Evolutionary conservation across 2,113 vertebrate genomes (phyloP), one percentile per base, ranked within the genome.

Genomic region (Lagenorhynchus albirostris): DNA sequence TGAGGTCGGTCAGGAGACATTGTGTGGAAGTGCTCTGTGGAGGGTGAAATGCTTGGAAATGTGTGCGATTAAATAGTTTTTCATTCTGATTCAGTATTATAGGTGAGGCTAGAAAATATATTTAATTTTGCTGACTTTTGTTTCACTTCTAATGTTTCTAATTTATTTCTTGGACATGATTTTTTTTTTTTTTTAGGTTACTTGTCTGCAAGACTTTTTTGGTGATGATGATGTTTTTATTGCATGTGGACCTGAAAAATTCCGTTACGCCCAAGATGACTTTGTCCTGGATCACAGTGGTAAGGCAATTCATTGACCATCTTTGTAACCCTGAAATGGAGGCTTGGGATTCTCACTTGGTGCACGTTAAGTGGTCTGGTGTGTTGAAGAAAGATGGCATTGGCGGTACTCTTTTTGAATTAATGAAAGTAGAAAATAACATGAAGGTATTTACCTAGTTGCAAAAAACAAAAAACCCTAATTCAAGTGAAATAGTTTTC

Each of bases 161-260:
- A 95, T 95, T 97, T 97, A 63, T 95, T 77, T 90, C 23, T 70
- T 44, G 96, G 2, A 81, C 47, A 63, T 98, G 68, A 89, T 47
- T 70, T 81, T 91, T 68, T 31, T 60, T 77, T 96, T 71, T 83
- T 93, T 98, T 10, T 97, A 99, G 99, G 99, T 99, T 65, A 99
- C 98, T 18, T 99, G 99, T 97, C 98, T 99, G 97, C 99, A 99
- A 98, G 99, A 99, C 94, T 99, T 99, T 98, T 99, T 99, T 89
- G 99, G 99, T n/a, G 99, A 99, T 11, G 99, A 99, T 41, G 99
- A 99, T 6, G 99, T 99, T 92, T 99, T 99, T 97, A 99, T 99
- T 91, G 99, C 99, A 0, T 99, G 99, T 15, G 99, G 99, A 36
- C 99, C 99, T 26, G 99, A 99, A 97, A 99, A 99, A 98, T 98